Evolutionary conservation across 2,888 invertebrate genomes (phyloP).

Genomic region (Andrena praecox): DNA sequence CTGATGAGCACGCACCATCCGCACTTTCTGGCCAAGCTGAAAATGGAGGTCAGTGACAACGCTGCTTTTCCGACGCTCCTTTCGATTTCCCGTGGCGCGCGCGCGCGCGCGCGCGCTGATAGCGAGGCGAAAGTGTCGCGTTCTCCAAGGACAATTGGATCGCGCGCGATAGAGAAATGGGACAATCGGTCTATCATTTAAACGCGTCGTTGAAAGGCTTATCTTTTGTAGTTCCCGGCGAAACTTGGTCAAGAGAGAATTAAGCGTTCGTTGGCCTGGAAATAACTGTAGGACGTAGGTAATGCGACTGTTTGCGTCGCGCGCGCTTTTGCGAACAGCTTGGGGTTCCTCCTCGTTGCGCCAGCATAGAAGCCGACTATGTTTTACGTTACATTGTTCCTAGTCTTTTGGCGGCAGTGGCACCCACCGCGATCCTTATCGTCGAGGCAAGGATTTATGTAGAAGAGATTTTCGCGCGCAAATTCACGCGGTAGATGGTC

Average conservation of each 20-base stretch:
- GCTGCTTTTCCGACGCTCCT: background rate
- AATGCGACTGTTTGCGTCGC: background rate
- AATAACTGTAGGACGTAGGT: constrained; percentile 7
- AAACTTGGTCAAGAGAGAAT: constrained; percentile 30
- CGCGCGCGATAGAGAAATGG: background rate
- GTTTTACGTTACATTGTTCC: constrained; percentile 13
- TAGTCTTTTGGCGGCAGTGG: background rate
- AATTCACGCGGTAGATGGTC: background rate
- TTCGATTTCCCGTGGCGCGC: constrained; percentile 9
- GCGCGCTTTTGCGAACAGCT: constrained; percentile 40
- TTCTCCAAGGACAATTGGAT: constrained; percentile 8
- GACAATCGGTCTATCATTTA: background rate
- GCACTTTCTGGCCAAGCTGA: constrained; percentile 85
- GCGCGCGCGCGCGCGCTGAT: background rate
- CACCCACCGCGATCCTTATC: background rate
- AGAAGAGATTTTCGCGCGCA: background rate
- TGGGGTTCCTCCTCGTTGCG: constrained; percentile 30
- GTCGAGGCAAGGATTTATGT: background rate
- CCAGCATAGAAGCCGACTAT: background rate
- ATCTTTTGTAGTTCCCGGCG: constrained; percentile 37
- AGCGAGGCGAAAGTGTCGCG: background rate
- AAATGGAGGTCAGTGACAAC: constrained; percentile 79
- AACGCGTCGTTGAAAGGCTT: constrained; percentile 4
- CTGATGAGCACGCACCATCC: constrained; percentile 87
- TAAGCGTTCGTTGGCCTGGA: constrained; percentile 33